Evolutionary conservation across 1,140 invertebrate genomes (phyloP), one percentile per base, ranked within the genome.

Genomic region (Pantala flavescens): DNA sequence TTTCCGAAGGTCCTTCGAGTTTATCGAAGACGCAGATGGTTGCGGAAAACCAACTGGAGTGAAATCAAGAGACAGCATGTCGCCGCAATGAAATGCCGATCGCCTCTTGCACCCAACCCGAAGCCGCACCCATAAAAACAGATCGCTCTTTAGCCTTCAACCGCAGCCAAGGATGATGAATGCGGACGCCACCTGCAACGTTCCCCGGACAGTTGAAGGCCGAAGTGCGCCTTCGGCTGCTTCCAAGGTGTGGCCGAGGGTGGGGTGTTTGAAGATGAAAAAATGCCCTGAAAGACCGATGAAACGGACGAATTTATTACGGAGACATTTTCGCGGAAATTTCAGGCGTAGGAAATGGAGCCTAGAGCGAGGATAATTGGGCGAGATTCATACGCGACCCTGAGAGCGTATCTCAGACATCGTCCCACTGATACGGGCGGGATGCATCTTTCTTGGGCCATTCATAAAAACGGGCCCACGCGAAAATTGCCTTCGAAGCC

Each of bases 381-480:
- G 2, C 9, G 28, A 36, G 28, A 36, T 36, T 36, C 28, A 36
- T 36, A 36, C 28, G 49, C 12, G 49, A 63, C 49, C 49, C 49
- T 21, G 49, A 63, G 12, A 63, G 9, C 9, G 9, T 36, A 36
- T 36, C 28, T 36, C 28, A 36, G 28, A 9, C 28, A 36, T 36
- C 28, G 28, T 9, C 28, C 28, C 2, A 36, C 28, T 9, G 28
- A 36, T 36, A 36, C 9, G 28, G 28, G 28, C 28, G 28, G 9
- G 28, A 36, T 36, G 28, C 28, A 19, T 63, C n/a, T 16, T 63
- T 63, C 49, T 63, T 14, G n/a, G n/a, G 49, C 12, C 49, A 63
- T 63, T 63, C 49, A 63, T 63, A 63, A 63, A 63, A 63, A 16
- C 49, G 49, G n/a, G 28, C 49, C 49, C 49, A 63, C 49, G 49